Conservation (phyloP, 2,888 invertebrate genomes). For the Steinernema scapterisci region DNA sequence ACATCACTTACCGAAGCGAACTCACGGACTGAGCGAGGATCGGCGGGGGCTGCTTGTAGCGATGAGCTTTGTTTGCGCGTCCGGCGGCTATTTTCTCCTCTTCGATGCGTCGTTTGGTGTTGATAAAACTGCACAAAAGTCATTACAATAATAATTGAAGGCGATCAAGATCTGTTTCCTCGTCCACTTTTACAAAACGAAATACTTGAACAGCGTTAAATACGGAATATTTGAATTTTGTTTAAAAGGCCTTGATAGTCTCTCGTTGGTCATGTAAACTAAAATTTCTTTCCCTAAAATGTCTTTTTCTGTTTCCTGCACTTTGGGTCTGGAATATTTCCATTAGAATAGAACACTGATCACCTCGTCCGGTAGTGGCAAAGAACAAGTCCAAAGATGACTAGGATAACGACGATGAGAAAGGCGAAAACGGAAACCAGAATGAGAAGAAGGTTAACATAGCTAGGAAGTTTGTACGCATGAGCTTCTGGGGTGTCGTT, state of each 20-base stretch:
- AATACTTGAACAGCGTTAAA: too few relatives aligned
- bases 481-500: neutral
- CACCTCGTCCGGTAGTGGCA: conserved; percentile 16
- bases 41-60: conserved; percentile 21
- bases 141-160: neutral
- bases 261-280: too few relatives aligned
- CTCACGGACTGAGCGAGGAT: conserved; percentile 10
- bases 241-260: too few relatives aligned
- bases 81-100: conserved; percentile 11
- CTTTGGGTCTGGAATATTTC: too few relatives aligned
- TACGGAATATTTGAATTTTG: too few relatives aligned
- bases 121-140: neutral
- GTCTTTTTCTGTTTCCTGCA: too few relatives aligned
- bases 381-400: conserved; percentile 10
- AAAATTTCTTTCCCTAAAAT: too few relatives aligned
- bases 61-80: conserved; percentile 15
- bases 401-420: conserved; percentile 10
- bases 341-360: neutral
- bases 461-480: conserved; percentile 1
- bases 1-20: neutral
- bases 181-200: too few relatives aligned
- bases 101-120: conserved; percentile 19
- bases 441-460: neutral
- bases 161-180: too few relatives aligned
- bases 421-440: conserved; percentile 22